A percentile compares a stretch with the other conserved stretches of the same genome.
Evolutionary conservation across 2,113 vertebrate species (phyloP).

Genomic region (Numenius arquata): DNA sequence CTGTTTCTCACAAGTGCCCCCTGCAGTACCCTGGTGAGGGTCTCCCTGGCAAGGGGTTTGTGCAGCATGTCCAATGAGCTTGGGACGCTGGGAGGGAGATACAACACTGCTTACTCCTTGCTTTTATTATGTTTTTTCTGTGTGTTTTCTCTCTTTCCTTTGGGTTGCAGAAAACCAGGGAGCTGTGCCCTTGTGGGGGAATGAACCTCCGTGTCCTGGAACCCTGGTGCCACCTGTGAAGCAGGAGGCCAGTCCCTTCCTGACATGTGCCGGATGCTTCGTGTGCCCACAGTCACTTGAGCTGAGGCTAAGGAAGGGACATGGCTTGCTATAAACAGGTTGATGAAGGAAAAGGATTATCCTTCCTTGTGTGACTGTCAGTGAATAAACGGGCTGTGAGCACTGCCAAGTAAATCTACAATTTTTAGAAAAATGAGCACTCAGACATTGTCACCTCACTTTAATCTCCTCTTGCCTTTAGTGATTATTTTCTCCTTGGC

Average conservation of each 20-base stretch:
- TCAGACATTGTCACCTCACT: conserved; percentile 14
- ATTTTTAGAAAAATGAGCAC: not conserved
- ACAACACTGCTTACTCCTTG: not conserved
- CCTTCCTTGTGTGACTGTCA: not conserved
- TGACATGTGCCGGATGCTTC: fast-evolving
- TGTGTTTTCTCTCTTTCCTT: not conserved
- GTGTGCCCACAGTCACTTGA: not conserved
- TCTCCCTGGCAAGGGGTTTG: not conserved
- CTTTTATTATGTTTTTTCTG: not conserved
- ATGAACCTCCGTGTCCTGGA: not conserved
- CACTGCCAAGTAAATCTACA: conserved; percentile 18
- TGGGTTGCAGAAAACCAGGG: not conserved
- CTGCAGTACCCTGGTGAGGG: not conserved
- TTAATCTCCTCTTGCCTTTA: conserved; percentile 34
- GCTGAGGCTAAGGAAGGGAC: not conserved
- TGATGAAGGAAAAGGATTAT: not conserved
- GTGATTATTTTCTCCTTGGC: conserved; percentile 46
- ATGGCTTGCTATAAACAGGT: not conserved
- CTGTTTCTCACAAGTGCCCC: not conserved
- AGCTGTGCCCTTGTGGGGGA: not conserved
- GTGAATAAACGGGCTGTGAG: not conserved
- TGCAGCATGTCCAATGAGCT: fast-evolving
- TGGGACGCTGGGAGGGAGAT: not conserved
- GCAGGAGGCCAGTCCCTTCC: not conserved
- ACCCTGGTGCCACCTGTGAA: not conserved